Percentiles rank a stretch among this genome's conserved stretches.
phyloP scores from a whole-genome alignment of 2,888 invertebrate genomes.

The Fragum whitleyi region DNA sequence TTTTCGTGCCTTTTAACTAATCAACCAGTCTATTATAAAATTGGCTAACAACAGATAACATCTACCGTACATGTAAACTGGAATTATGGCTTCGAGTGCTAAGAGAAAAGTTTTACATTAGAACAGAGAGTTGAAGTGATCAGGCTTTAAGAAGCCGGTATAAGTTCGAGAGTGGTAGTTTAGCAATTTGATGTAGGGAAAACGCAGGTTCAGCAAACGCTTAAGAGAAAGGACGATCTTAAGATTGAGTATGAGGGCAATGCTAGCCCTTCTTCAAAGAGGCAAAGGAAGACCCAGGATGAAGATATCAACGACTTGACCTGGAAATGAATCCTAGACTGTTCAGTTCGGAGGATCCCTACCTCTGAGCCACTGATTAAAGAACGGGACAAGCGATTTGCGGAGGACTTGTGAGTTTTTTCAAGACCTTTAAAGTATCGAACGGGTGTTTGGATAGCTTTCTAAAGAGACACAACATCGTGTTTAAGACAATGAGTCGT shows the following conservation, averaged over 20 bases:
- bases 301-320: conserved; percentile 31
- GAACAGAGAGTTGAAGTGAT: no score
- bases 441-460: conserved; percentile 35
- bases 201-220: no score
- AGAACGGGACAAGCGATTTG: conserved; percentile 27
- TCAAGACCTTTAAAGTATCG: conserved; percentile 25
- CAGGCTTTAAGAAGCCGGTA: no score
- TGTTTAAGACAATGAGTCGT: conserved; percentile 29
- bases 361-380: conserved; percentile 34
- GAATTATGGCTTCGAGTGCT: no score
- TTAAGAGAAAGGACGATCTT: background rate
- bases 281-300: conserved; percentile 9
- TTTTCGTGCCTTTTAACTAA: no score
- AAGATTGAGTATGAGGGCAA: background rate
- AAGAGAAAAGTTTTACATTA: no score
- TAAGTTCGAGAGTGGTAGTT: no score
- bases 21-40: no score
- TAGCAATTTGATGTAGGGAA: no score
- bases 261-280: background rate
- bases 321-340: conserved; percentile 35
- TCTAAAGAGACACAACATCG: conserved; percentile 33
- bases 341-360: conserved; percentile 5
- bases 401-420: conserved; percentile 15
- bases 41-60: no score
- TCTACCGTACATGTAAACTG: no score